Percentiles rank a stretch among this genome's conserved stretches.
Evolutionary conservation across 2,113 vertebrate genomes (phyloP).

Genomic region (Solea senegalensis): DNA sequence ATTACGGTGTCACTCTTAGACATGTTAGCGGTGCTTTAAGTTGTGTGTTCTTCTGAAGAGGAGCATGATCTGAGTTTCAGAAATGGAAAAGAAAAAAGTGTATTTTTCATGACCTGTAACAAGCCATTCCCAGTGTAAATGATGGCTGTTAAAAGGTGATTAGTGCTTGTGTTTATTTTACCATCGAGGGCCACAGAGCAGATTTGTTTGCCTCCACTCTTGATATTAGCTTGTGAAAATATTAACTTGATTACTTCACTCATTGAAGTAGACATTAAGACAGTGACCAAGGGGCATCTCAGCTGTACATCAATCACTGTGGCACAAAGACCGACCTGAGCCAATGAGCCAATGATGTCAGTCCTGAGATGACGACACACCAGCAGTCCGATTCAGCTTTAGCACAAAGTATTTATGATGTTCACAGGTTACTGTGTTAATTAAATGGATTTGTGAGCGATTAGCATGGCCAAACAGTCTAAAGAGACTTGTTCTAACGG

Average conservation of each 20-base stretch:
- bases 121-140: conserved; percentile 24
- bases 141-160: conserved; percentile 50
- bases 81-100: not conserved
- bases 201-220: conserved; percentile 24
- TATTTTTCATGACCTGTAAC: conserved; percentile 36
- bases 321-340: conserved; percentile 59
- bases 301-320: conserved; percentile 70
- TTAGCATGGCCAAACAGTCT: conserved; percentile 12
- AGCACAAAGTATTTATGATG: conserved; percentile 40
- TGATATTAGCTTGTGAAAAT: conserved; percentile 55
- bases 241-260: conserved; percentile 58
- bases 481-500: conserved; percentile 21
- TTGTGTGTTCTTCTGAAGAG: conserved; percentile 36
- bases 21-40: conserved; percentile 38
- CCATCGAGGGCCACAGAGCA: conserved; percentile 13
- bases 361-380: conserved; percentile 48
- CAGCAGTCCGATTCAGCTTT: conserved; percentile 36
- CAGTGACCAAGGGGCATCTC: conserved; percentile 61
- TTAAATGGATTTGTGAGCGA: conserved; percentile 31
- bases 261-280: conserved; percentile 47
- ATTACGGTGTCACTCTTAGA: conserved; percentile 64
- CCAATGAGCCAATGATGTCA: conserved; percentile 62
- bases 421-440: conserved; percentile 48
- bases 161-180: conserved; percentile 51
- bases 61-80: conserved; percentile 26